Evolutionary conservation across 2,888 invertebrate species (phyloP).

Genomic region (Lithophane ornitopus): DNA sequence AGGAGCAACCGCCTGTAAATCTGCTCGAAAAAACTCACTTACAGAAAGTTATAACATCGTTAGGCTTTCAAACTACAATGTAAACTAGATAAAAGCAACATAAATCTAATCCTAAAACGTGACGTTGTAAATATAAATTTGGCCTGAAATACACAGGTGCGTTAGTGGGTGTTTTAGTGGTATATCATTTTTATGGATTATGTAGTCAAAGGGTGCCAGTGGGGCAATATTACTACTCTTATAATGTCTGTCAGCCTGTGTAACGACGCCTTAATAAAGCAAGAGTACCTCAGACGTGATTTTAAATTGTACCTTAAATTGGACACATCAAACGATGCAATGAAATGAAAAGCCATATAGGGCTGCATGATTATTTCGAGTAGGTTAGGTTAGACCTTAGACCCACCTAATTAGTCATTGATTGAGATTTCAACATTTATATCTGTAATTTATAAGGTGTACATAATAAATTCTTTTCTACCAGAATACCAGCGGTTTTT

Average conservation of each 20-base stretch:
- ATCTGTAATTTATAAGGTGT: background rate
- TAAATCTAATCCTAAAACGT: conserved; percentile 41
- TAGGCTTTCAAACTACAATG: conserved; percentile 52
- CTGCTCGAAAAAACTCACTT: conserved; percentile 11
- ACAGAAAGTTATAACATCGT: conserved; percentile 48
- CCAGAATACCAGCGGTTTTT: too few species aligned
- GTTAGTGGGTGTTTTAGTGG: background rate
- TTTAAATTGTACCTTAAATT: background rate
- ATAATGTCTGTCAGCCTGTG: background rate
- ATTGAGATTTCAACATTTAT: background rate
- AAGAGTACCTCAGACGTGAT: background rate
- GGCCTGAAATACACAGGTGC: conserved; percentile 40
- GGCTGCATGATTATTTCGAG: background rate
- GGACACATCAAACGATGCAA: background rate
- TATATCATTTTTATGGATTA: conserved; percentile 16
- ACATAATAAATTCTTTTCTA: background rate
- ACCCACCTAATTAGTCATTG: background rate
- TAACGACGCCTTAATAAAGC: background rate
- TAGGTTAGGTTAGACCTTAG: background rate
- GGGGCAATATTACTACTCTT: background rate
- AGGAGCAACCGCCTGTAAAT: conserved; percentile 26
- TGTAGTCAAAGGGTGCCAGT: conserved; percentile 3
- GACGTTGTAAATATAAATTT: conserved; percentile 38
- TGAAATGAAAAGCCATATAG: background rate
- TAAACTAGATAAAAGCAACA: conserved; percentile 51